Base-by-base conservation (phyloP, 1,140 invertebrate species). In the Eueides isabella region DNA sequence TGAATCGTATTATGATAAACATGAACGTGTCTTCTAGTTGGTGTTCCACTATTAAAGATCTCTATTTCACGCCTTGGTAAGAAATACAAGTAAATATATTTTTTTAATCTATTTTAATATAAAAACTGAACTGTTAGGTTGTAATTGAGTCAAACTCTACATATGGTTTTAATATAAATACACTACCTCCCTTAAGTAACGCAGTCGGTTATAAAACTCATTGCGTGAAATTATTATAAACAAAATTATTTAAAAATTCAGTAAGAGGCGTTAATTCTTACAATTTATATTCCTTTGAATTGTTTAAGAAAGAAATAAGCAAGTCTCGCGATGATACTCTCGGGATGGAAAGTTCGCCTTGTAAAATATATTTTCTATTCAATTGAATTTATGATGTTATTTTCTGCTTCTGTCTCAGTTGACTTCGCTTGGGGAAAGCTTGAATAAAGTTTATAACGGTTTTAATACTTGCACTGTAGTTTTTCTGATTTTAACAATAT, bases 301-400 rank as follows among this genome's bases (percentile, higher is more conserved):
- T 35, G 6, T 19, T 33, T 33, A 35, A 33, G 19, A 66, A 66
- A 5, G 35, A 31, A 66, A 33, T 35, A 55, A 55, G 48, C 48
- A 26, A 55, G 19, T 55, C 23, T 55, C 48, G 48, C 19, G 19
- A 26, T 55, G 48, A 55, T 55, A 55, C 48, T 55, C 48, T 11
- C 19, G 19, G 48, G 48, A 55, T 26, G 48, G 48, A n/a, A 55
- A 23, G 23, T 26, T 44, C 19, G 48, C 19, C 48, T 26, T 26
- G 48, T 55, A 11, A 23, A 55, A 55, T 55, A 55, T 55, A 26
- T 55, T 26, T 55, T 55, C 48, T 26, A 1, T 23, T 23, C 48
- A 55, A 55, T 55, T 55, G 48, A 55, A 55, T 55, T 55, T 23
- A 26, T 55, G 48, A 55, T 55, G 7, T 55, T 55, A 55, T 55